These are phyloP conservation scores for Setophaga kirtlandii DNA, from an alignment of 2,113 vertebrate genomes.

Conservation along the genomic window DNA sequence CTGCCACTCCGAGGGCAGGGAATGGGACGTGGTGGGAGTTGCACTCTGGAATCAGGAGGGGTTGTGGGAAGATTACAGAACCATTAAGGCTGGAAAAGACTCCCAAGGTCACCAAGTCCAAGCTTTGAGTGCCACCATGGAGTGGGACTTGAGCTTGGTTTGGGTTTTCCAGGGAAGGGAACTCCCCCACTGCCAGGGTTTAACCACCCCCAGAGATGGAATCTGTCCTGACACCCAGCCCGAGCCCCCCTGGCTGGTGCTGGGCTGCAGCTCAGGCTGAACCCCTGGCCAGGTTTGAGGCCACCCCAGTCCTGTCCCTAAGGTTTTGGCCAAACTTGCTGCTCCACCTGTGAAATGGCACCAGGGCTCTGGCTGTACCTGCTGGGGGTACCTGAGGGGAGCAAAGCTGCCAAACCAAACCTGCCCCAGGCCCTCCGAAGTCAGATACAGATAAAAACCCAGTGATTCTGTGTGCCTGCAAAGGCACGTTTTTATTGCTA, in stretches of 20 bases:
- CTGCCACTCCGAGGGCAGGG: fast-evolving
- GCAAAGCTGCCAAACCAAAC: background rate
- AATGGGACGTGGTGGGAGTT: fast-evolving
- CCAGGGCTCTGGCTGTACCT: background rate
- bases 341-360: background rate
- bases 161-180: background rate
- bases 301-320: no score
- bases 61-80: background rate
- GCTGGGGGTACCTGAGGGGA: fast-evolving
- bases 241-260: background rate
- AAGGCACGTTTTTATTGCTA: background rate
- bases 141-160: no score
- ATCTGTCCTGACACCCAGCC: fast-evolving
- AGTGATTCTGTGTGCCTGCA: background rate
- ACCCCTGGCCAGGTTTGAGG: background rate
- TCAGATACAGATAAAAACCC: background rate
- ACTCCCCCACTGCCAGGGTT: background rate
- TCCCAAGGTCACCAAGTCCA: background rate
- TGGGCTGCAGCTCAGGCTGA: background rate
- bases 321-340: background rate
- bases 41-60: background rate
- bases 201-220: background rate
- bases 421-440: background rate
- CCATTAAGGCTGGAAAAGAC: background rate
- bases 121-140: background rate